A percentile compares a stretch with the other conserved stretches of the same genome.
Evolutionary conservation across 1,140 invertebrate species (phyloP).

Genomic region (Temnothorax curvispinosus): DNA sequence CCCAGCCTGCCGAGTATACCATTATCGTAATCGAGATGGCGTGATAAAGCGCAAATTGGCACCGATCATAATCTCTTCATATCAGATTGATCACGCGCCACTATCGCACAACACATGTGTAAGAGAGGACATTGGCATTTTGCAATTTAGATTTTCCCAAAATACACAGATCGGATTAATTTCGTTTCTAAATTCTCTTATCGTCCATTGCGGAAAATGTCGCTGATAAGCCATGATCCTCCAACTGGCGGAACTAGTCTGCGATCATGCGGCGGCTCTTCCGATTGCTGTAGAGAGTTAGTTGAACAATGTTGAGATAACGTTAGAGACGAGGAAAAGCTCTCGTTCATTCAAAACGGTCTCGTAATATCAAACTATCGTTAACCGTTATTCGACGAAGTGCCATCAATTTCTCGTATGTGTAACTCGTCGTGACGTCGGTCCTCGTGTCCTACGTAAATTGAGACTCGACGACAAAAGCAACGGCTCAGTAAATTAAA

Average conservation of each 20-base stretch:
- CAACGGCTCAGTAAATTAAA: conserved; percentile 1
- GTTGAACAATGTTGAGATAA: conserved; percentile 43
- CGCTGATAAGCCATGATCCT: conserved; percentile 3
- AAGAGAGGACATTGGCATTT: conserved; percentile 66
- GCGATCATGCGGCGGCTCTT: conserved; percentile 15
- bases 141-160: conserved; percentile 73
- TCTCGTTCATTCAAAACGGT: conserved; percentile 44
- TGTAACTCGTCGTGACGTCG: conserved; percentile 8
- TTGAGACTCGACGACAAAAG: conserved; percentile 3
- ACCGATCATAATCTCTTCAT: conserved; percentile 76
- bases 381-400: conserved; percentile 54
- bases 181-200: conserved; percentile 49
- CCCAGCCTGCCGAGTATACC: conserved; percentile 61
- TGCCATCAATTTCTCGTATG: conserved; percentile 52
- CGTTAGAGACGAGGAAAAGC: conserved; percentile 43
- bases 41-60: conserved; percentile 78
- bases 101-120: background rate
- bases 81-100: conserved; percentile 74
- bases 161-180: conserved; percentile 66
- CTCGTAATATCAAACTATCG: conserved; percentile 59
- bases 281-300: conserved; percentile 49
- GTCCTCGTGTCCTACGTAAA: background rate
- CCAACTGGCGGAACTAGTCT: background rate
- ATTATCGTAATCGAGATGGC: conserved; percentile 72
- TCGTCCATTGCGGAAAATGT: conserved; percentile 21